Evolutionary conservation across 23 tunicate species (phyloP), one percentile per base, ranked within the genome.

Genomic region (Corella eumyota): DNA sequence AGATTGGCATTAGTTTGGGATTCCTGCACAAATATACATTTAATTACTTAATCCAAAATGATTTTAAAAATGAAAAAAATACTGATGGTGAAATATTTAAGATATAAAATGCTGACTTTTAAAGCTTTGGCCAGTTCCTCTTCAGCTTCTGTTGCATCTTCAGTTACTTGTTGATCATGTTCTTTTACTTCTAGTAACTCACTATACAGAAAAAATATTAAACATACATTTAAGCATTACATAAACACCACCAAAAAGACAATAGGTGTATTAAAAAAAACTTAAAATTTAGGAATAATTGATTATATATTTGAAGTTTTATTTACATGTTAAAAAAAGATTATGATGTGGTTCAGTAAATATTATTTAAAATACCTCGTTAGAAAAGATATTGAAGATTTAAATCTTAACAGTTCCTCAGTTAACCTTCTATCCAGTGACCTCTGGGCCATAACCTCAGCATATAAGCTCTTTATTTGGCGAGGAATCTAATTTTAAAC

Each of bases 391-490:
- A 79, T 90, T 19, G 90, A 90, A 32, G 77, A 57, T 58, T 90
- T 90, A 65, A 90, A 90, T 48, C 79, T 54, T n/a, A 75, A 31
- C 49, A 90, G 57, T 58, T 92, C 87, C 44, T 83, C 81, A 13
- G 99, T 92, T 0, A 92, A 70, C 49, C 92, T 66, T 53, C 93
- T 74, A 50, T 92, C 99, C 3, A 92, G 52, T 11, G 93, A 75
- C 47, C 99, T 71, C 56, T 92, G 99, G 6, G 99, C 99, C 73
- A 92, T 77, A 0, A 92, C 87, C 60, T 92, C 99, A 2, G 93
- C 71, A 45, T 92, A 93, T 38, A 92, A 72, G 61, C 90, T 75
- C 50, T 83, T 79, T 38, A 92, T 70, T 47, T 92, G 93, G 2
- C 87, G 61, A 20, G 99, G 99, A 34, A 92, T 67, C 95, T 86